A percentile compares a stretch with the other conserved stretches of the same genome.
These are phyloP conservation scores for Tragelaphus buxtoni DNA, from an alignment of 2,113 vertebrate species.

Conservation along the genomic window DNA sequence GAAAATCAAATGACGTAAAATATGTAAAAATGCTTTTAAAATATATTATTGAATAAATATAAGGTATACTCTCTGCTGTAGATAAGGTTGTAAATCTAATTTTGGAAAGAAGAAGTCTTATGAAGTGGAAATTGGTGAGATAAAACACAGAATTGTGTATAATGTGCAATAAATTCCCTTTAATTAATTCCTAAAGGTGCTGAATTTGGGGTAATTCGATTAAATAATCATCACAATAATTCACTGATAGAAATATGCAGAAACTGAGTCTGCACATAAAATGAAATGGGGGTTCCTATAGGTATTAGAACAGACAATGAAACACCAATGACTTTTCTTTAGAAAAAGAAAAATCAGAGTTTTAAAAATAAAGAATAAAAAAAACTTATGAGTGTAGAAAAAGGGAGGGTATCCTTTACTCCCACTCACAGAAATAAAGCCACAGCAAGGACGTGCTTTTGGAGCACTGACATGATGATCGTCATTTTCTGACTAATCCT, in stretches of 20 bases:
- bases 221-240: constrained; percentile 46
- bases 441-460: background rate
- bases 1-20: background rate
- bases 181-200: constrained; percentile 31
- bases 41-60: constrained; percentile 32
- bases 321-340: background rate
- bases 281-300: background rate
- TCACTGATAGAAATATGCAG: constrained; percentile 13
- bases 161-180: constrained; percentile 5
- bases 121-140: constrained; percentile 8
- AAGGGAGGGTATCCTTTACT: background rate
- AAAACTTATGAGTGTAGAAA: background rate
- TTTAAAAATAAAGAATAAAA: background rate
- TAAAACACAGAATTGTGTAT: constrained; percentile 1
- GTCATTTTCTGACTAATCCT: background rate
- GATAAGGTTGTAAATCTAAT: constrained; percentile 13
- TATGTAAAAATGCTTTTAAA: constrained; percentile 16
- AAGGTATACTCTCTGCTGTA: background rate
- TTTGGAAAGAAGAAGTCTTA: background rate
- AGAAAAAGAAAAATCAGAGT: background rate
- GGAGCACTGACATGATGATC: background rate
- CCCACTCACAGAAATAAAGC: background rate
- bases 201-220: constrained; percentile 15
- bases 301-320: background rate
- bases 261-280: background rate